A percentile compares a stretch with the other conserved stretches of the same genome.
phyloP scores from a whole-genome alignment of 2,113 vertebrate genomes.

The Delphinus delphis region DNA sequence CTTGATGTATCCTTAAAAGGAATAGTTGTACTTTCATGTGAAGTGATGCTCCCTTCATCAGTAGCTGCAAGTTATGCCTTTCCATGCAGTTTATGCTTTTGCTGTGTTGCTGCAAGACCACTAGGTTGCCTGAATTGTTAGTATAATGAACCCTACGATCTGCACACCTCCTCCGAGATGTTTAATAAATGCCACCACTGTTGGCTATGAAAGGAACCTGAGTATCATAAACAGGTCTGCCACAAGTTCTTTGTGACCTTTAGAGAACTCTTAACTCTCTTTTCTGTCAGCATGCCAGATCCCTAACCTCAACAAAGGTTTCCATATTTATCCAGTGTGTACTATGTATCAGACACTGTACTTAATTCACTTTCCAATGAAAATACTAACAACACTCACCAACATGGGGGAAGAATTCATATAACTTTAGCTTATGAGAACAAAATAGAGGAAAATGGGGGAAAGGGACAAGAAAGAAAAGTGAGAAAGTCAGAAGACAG shows the following conservation, averaged over 20 bases:
- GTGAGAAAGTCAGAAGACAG: not conserved
- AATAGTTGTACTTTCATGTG: not conserved
- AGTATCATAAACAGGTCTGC: not conserved
- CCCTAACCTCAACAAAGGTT: not conserved
- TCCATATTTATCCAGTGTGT: not conserved
- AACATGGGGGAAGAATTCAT: not conserved
- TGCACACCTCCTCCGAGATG: not conserved
- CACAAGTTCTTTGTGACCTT: not conserved
- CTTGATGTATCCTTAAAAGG: constrained; percentile 14
- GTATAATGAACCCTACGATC: not conserved
- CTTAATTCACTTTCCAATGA: not conserved
- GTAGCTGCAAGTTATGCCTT: not conserved
- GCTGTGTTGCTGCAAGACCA: not conserved
- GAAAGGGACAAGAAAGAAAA: not conserved
- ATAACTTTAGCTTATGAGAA: not conserved
- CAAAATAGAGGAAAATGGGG: not conserved
- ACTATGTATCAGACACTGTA: not conserved
- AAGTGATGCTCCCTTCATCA: not conserved
- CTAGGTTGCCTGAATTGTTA: not conserved
- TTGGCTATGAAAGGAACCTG: not conserved
- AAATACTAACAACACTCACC: not conserved
- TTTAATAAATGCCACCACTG: not conserved
- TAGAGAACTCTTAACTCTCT: not conserved
- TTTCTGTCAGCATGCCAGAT: not conserved
- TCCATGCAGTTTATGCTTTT: not conserved